Evolutionary conservation across 2,888 invertebrate genomes (phyloP), one percentile per base, ranked within the genome.

Genomic region (Lampropteryx suffumata): DNA sequence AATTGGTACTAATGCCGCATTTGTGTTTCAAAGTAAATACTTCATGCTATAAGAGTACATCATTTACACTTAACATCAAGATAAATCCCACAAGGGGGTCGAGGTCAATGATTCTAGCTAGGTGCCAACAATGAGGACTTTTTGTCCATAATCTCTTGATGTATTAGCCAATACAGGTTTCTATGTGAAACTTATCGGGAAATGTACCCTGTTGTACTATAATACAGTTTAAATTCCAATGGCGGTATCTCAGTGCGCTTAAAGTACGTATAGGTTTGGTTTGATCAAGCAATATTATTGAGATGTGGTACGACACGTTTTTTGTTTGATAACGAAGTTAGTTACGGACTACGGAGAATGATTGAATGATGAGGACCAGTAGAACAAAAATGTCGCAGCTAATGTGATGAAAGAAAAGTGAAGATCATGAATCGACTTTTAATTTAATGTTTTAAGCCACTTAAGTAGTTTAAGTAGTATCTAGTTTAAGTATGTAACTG

Each of bases 111-210:
- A 34, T 45, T 46, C 50, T 43, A 54, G 46, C 50, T 48, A 48
- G 52, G 60, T 63, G 65, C 65, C 73, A 75, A 77, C 76, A 76
- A 74, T 72, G 73, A 70, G 61, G 59, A 47, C 50, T 64, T 68
- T 72, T 73, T 71, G 52, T 41, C 44, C 29, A 29, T 50, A 52
- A 59, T 46, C 57, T 48, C 43, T n/a, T 46, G 50, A 49, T 49
- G 55, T 59, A 61, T 57, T 54, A 50, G 35, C 50, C 36, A 61
- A 59, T 50, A 59, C 57, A 42, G 45, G 50, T 57, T 53, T 53
- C 30, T 32, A 49, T 35, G 10, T 9, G 41, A 11, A 9, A 39
- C 12, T 10, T 11, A 47, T 46, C 17, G 39, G 21, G 40, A 56
- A 33, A 39, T 36, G 11, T 13, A 32, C 43, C 39, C 41, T 56